Base-by-base conservation (phyloP, 2,113 vertebrate species). In the Stegastes partitus region DNA sequence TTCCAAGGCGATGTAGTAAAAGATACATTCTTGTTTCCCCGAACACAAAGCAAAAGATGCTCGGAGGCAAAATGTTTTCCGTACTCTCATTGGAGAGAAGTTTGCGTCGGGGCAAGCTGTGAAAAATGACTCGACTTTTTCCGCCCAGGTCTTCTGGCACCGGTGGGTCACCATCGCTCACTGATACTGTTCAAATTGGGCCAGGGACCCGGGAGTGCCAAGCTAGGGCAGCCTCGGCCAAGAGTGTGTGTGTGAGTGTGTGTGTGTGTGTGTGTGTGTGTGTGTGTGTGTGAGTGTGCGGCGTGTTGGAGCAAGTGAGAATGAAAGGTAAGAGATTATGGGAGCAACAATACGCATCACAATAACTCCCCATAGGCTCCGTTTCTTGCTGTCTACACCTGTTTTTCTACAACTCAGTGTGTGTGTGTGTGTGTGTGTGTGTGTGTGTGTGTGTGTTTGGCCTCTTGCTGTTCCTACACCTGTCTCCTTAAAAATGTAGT, bases 141-240 rank as follows among this genome's bases (percentile, higher is more conserved):
- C 42, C 53, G 74, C 66, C 70, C 50, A 58, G 58, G 71, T 87
- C 63, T 83, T 79, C 54, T 83, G 69, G 77, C 85, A 80, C 61
- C 69, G 70, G 50, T 73, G 62, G 62, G 77, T 73, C 76, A 74
- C 86, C 74, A 88, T 83, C 42, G 16, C 84, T 90, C 83, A 83
- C 44, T 75, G 84, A 87, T 84, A 62, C 75, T 72, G 73, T 81
- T 85, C 81, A 88, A 85, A 89, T 81, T 91, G 85, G 83, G 73
- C 81, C 78, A 82, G 87, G 68, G 76, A 68, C 55, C 68, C 56
- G 39, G 31, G 61, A 81, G 61, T 51, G 68, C 11, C 58, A 73
- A 87, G 55, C 67, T 81, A 82, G 74, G 69, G 63, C 57, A 79
- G 68, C n/a, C 44, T 63, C 42, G 79, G 79, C 77, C 64, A 79